These are phyloP conservation scores for Oceanodroma tethys DNA, from an alignment of 2,113 vertebrate species.

Conservation along the genomic window DNA sequence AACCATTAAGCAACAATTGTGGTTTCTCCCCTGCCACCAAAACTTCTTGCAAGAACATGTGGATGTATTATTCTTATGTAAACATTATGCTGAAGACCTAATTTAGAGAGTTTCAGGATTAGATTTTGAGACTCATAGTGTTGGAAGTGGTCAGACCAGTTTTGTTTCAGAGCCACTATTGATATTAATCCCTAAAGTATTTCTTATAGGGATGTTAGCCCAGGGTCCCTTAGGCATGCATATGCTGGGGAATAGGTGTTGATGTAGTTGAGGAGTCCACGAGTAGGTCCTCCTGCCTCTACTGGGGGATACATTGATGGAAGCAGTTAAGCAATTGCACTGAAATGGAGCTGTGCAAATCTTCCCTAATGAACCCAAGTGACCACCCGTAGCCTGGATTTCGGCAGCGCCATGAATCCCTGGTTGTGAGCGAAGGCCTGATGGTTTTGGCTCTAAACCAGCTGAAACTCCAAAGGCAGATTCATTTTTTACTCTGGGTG, in stretches of 20 bases:
- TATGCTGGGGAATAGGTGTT: neutral
- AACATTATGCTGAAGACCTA: neutral
- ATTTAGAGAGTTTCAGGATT: neutral
- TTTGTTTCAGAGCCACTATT: neutral
- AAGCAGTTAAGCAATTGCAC: neutral
- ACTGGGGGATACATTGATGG: too few species aligned
- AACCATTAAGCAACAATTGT: neutral
- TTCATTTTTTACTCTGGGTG: neutral
- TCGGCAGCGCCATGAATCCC: neutral
- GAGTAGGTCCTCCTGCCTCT: neutral
- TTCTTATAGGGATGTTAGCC: neutral
- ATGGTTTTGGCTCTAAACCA: neutral
- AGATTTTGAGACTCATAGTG: neutral
- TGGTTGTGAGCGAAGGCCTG: neutral
- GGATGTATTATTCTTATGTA: neutral
- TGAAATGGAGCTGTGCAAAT: neutral
- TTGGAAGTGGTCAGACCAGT: neutral
- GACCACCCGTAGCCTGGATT: neutral
- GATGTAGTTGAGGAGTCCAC: neutral
- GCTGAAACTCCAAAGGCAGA: neutral
- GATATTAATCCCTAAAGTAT: neutral
- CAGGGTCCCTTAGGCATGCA: neutral
- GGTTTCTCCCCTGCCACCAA: neutral
- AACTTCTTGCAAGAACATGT: neutral
- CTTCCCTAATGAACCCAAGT: neutral